A percentile compares a stretch with the other conserved stretches of the same genome.
These are phyloP conservation scores for Drosophila malerkotliana DNA, from an alignment of 1,140 invertebrate species.

Conservation along the genomic window DNA sequence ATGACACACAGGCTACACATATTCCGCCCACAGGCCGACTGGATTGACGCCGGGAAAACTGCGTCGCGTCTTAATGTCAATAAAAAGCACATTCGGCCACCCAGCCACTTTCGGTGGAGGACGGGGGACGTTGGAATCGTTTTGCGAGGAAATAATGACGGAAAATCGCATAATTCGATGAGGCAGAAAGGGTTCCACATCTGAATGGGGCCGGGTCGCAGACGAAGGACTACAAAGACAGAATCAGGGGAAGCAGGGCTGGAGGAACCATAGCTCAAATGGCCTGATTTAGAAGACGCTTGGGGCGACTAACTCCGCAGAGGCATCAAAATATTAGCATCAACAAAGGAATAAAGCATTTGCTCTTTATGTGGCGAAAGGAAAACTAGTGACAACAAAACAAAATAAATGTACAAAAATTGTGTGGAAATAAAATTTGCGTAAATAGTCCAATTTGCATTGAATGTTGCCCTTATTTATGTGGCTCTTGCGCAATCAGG, in stretches of 20 bases:
- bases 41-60: slow-evolving; percentile 66
- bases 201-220: slow-evolving; percentile 13
- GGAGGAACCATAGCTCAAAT: slow-evolving; percentile 58
- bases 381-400: slow-evolving; percentile 57
- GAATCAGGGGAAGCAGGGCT: slow-evolving; percentile 46
- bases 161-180: slow-evolving; percentile 74
- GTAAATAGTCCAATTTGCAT: slow-evolving; percentile 82
- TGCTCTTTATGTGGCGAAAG: slow-evolving; percentile 40
- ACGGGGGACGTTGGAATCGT: slow-evolving; percentile 56
- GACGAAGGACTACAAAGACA: slow-evolving; percentile 29
- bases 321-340: slow-evolving; percentile 31
- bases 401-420: slow-evolving; percentile 77
- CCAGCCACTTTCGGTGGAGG: slow-evolving; percentile 14
- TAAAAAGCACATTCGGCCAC: slow-evolving; percentile 73
- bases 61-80: slow-evolving; percentile 73
- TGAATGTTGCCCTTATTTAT: slow-evolving; percentile 79
- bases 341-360: slow-evolving; percentile 58
- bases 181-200: slow-evolving; percentile 47
- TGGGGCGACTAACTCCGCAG: slow-evolving; percentile 46
- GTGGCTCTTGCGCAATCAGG: slow-evolving; percentile 57
- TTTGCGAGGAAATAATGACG: slow-evolving; percentile 80
- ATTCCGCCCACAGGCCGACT: slow-evolving; percentile 8
- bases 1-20: slow-evolving; percentile 49
- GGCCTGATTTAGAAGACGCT: slow-evolving; percentile 76
- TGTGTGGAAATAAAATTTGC: slow-evolving; percentile 79